Percentiles rank a stretch among this genome's conserved stretches.
Conservation (phyloP, 2,797 vertebrate species). For the Syngnathus acus region DNA sequence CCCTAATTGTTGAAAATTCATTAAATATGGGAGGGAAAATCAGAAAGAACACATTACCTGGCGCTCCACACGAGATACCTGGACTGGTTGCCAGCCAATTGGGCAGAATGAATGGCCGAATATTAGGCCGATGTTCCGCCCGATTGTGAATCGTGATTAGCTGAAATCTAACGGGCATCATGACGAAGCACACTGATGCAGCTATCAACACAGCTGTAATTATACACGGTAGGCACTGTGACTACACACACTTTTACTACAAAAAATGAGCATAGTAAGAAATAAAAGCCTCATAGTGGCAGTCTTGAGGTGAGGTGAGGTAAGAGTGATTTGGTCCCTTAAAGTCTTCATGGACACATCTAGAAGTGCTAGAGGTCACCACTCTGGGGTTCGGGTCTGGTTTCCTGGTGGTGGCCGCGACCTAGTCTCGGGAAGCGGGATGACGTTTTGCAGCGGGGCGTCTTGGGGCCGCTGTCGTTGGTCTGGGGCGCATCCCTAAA, state of each 20-base stretch:
- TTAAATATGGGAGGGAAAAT: background rate
- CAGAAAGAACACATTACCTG: conserved; percentile 1
- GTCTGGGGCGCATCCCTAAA: conserved; percentile 76
- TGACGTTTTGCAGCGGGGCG: conserved; percentile 70
- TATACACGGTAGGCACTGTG: conserved; percentile 62
- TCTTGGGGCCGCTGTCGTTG: conserved; percentile 74
- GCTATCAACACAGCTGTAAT: conserved; percentile 43
- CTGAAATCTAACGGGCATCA: conserved; percentile 47
- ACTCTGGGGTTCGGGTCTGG: conserved; percentile 88
- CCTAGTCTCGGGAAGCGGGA: conserved; percentile 84
- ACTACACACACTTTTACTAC: conserved; percentile 49
- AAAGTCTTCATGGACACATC: background rate
- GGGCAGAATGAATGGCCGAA: background rate
- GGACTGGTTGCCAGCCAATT: no score
- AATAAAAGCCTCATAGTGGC: conserved; percentile 28
- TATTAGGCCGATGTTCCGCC: background rate
- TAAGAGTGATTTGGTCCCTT: conserved; percentile 36
- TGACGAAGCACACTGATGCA: conserved; percentile 26
- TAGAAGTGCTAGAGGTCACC: conserved; percentile 81
- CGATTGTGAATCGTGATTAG: background rate
- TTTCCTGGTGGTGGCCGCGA: conserved; percentile 75
- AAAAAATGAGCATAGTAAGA: conserved; percentile 42
- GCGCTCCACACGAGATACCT: background rate
- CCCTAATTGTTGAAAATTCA: background rate
- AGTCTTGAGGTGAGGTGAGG: conserved; percentile 33